These are phyloP conservation scores for Saturnia pavonia DNA, from an alignment of 2,888 invertebrate species.

Conservation along the genomic window DNA sequence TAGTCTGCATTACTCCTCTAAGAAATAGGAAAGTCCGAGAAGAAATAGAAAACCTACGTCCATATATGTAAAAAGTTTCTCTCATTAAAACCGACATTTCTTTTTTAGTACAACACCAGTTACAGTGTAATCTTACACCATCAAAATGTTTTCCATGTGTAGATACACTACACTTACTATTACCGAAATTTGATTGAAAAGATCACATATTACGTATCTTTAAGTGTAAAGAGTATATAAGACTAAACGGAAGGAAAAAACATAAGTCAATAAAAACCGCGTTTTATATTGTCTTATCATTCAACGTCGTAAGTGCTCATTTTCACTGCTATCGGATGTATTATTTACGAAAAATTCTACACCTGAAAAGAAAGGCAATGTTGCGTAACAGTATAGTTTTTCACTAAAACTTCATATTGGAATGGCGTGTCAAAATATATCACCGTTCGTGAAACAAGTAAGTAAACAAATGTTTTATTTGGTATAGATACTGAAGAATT, in stretches of 20 bases:
- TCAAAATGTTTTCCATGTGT: too few relatives aligned
- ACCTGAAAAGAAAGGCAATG: not conserved
- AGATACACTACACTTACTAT: not conserved
- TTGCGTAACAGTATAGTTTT: not conserved
- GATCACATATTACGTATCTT: not conserved
- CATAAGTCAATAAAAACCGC: not conserved
- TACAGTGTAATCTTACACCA: too few relatives aligned
- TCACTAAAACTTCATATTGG: conserved; percentile 1
- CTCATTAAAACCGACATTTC: too few relatives aligned
- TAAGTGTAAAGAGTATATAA: not conserved
- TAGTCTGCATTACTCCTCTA: too few relatives aligned
- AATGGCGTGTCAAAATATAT: conserved; percentile 27
- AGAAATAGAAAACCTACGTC: too few relatives aligned
- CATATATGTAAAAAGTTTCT: too few relatives aligned
- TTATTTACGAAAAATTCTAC: not conserved
- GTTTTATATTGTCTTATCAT: not conserved
- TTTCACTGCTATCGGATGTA: not conserved
- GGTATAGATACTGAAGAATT: not conserved
- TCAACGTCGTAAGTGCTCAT: not conserved
- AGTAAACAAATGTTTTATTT: conserved; percentile 23
- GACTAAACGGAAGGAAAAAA: not conserved
- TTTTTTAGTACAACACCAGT: too few relatives aligned
- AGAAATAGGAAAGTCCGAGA: too few relatives aligned
- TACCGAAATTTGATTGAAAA: not conserved
- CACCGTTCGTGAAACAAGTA: conserved; percentile 47